Conservation (phyloP, 2,888 invertebrate genomes). For the Hyppa rectilinea region DNA sequence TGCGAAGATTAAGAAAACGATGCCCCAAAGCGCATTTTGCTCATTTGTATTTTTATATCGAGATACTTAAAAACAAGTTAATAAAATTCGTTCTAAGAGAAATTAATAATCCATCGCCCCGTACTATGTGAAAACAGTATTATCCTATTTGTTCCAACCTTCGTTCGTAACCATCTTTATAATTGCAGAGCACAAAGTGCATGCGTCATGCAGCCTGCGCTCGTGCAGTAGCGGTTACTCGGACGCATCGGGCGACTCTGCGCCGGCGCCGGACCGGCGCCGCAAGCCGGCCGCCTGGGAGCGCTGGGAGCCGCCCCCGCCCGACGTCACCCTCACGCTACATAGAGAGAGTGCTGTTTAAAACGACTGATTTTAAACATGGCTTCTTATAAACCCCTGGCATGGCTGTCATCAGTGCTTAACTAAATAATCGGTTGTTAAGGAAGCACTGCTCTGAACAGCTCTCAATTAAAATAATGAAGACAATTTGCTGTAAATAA, state of each 20-base stretch:
- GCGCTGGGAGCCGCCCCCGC: slow-evolving; percentile 83
- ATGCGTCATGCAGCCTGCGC: slow-evolving; percentile 83
- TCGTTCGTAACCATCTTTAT: not conserved
- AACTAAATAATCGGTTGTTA: not conserved
- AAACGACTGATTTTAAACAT: slow-evolving; percentile 50
- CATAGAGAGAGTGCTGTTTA: slow-evolving; percentile 86
- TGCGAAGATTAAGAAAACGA: too few species aligned
- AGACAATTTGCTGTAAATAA: slow-evolving; percentile 26
- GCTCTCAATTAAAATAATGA: not conserved
- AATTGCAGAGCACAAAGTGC: slow-evolving; percentile 83
- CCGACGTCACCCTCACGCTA: slow-evolving; percentile 85
- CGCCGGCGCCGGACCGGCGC: slow-evolving; percentile 76
- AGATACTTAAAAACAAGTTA: too few species aligned
- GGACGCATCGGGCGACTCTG: slow-evolving; percentile 80
- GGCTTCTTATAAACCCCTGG: slow-evolving; percentile 9
- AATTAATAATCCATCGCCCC: too few species aligned
- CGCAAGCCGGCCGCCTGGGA: slow-evolving; percentile 79
- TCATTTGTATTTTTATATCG: too few species aligned
- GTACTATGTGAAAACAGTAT: too few species aligned
- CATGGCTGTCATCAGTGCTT: not conserved
- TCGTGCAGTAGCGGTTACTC: slow-evolving; percentile 87
- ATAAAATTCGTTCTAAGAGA: too few species aligned
- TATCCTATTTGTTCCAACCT: too few species aligned
- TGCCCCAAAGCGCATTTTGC: too few species aligned
- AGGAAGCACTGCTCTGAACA: not conserved